Evolutionary conservation across 2,113 vertebrate genomes (phyloP).

Genomic region (Malurus cyaneus): DNA sequence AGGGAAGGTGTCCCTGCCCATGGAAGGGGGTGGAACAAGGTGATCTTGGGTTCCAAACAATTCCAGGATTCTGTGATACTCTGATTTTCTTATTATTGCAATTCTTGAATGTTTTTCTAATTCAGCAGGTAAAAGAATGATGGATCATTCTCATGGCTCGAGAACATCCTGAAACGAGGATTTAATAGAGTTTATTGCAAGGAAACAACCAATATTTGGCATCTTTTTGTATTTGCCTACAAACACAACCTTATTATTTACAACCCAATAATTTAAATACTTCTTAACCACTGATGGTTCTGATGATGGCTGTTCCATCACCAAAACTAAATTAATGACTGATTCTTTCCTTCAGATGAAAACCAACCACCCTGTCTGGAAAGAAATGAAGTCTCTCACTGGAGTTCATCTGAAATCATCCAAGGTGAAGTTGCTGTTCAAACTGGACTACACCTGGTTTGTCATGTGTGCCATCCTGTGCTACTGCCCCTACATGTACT

Average conservation of each 20-base stretch:
- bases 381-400: conserved; percentile 44
- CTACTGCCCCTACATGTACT: conserved; percentile 44
- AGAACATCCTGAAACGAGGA: background rate
- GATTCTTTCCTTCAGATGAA: background rate
- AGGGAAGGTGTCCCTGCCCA: background rate
- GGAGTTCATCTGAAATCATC: conserved; percentile 25
- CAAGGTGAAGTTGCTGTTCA: background rate
- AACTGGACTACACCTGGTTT: background rate
- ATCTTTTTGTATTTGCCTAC: background rate
- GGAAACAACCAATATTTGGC: no score
- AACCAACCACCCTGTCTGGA: conserved; percentile 65
- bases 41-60: background rate
- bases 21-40: background rate
- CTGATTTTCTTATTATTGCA: background rate
- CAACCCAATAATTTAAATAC: background rate
- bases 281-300: background rate
- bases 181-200: background rate
- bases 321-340: background rate
- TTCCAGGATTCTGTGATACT: background rate
- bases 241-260: background rate
- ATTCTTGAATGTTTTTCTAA: background rate
- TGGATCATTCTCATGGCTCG: fast-evolving
- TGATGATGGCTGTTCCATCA: background rate
- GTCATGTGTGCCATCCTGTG: background rate
- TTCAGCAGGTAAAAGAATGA: background rate